Conservation (phyloP, 2,888 invertebrate genomes). For the Tupiocoris notatus region DNA sequence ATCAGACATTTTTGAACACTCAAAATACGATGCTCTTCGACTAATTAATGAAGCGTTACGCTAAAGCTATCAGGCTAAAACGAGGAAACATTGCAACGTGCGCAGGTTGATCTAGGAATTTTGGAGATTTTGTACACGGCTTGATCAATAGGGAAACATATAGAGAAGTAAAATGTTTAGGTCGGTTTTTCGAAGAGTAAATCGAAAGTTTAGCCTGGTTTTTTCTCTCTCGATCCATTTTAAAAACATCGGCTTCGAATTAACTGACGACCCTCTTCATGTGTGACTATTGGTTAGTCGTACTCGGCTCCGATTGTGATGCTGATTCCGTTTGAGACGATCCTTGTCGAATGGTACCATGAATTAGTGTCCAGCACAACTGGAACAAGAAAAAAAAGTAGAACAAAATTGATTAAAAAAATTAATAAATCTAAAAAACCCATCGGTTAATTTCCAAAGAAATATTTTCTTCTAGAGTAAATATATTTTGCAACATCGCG, state of each 20-base stretch:
- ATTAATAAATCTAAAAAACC: no score
- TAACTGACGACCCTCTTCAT: no score
- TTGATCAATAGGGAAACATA: neutral
- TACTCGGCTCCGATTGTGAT: constrained; percentile 96
- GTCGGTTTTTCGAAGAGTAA: neutral
- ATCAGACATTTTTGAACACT: neutral
- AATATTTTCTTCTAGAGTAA: no score
- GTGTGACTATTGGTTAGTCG: no score
- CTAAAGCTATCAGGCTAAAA: neutral
- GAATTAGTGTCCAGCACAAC: constrained; percentile 67
- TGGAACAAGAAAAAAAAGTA: constrained; percentile 35
- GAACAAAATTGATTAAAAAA: no score
- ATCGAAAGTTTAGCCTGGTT: no score
- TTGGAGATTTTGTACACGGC: neutral
- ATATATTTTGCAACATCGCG: no score
- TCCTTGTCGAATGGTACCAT: constrained; percentile 92
- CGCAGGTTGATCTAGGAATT: neutral
- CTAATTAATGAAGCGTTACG: neutral
- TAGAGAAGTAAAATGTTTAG: neutral
- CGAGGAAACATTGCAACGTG: neutral
- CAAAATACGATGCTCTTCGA: neutral
- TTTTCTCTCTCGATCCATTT: no score
- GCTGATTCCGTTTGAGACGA: constrained; percentile 84
- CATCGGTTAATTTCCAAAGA: no score
- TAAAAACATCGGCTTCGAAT: no score